A percentile compares a stretch with the other conserved stretches of the same genome.
Evolutionary conservation across 2,797 vertebrate species (phyloP).

Genomic region (Toxotes lorentzi): DNA sequence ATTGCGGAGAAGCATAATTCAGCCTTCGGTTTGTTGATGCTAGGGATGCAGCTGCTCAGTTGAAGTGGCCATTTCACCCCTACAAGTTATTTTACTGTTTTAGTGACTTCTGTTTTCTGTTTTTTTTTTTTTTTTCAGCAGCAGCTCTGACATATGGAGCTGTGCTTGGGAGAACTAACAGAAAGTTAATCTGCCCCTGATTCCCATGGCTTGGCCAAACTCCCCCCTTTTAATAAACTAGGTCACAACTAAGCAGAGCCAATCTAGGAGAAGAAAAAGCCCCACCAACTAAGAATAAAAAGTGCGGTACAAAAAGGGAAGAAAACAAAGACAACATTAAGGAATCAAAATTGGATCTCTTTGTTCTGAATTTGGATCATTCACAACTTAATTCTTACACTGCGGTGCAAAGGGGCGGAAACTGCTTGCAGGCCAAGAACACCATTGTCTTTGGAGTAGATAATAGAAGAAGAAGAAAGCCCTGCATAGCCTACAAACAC

Average conservation of each 20-base stretch:
- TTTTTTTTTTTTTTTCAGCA: conserved; percentile 28
- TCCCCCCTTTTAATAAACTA: conserved; percentile 78
- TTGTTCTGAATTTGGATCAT: conserved; percentile 77
- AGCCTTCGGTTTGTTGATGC: conserved; percentile 27
- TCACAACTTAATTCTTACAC: conserved; percentile 63
- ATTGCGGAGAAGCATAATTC: conserved; percentile 13
- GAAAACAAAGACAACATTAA: conserved; percentile 64
- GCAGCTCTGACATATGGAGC: conserved; percentile 74
- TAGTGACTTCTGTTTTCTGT: conserved; percentile 41
- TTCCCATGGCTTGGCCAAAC: conserved; percentile 76
- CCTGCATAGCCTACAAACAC: conserved; percentile 72
- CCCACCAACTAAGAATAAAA: conserved; percentile 73
- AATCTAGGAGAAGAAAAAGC: conserved; percentile 69
- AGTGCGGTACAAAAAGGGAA: conserved; percentile 45
- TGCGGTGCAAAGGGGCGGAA: conserved; percentile 63
- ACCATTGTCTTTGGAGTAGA: conserved; percentile 77
- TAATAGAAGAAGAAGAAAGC: conserved; percentile 77
- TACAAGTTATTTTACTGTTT: conserved; percentile 49
- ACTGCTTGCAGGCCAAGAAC: conserved; percentile 66
- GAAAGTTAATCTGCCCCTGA: conserved; percentile 80
- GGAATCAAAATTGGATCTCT: conserved; percentile 71
- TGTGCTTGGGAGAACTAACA: conserved; percentile 70
- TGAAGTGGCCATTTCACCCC: conserved; percentile 33
- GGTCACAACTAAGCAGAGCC: conserved; percentile 82
- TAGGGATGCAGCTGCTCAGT: conserved; percentile 30